Evolutionary conservation across 2,113 vertebrate species (phyloP), one percentile per base, ranked within the genome.

Genomic region (Corythaixoides concolor): DNA sequence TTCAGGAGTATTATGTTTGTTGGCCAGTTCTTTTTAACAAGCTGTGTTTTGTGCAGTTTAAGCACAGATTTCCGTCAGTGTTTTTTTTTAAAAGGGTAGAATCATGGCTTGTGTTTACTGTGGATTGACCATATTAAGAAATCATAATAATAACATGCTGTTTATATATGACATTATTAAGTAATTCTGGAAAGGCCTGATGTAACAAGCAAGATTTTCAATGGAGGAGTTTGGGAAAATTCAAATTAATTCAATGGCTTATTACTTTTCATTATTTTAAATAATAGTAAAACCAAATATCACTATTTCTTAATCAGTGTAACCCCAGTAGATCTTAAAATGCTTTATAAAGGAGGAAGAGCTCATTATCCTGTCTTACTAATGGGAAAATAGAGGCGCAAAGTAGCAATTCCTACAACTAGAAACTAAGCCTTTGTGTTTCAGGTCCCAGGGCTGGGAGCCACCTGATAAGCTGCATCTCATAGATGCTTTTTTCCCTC

Each of bases 311-410:
- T 95, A 79, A 93, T 94, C 77, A 94, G 33, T 9, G 7, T 74
- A 93, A 82, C 66, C 84, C 67, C 90, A 87, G 62, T 70, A 95
- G 95, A 85, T 92, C 84, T 91, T 82, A 76, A 89, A 91, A 89
- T 85, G 53, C 70, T 75, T 94, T 91, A 75, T 52, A 85, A 79
- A 85, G 66, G 47, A 92, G 28, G 41, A 84, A 89, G 45, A 93
- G 16, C 77, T 97, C 58, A 92, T 97, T 92, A 92, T 94, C 62
- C 26, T 81, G 28, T 81, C 80, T 93, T 82, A 85, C 77, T 69
- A 32, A 15, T 93, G 77, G 70, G 91, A 95, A 92, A 95, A 91
- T 53, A 91, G 49, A 91, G 67, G 32, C 84, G 62, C 69, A 85
- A 94, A 85, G 45, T 85, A 95, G 45, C 87, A 93, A 45, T 96